Base-by-base conservation (phyloP, 2,113 vertebrate genomes). In the Myiozetetes cayanensis region DNA sequence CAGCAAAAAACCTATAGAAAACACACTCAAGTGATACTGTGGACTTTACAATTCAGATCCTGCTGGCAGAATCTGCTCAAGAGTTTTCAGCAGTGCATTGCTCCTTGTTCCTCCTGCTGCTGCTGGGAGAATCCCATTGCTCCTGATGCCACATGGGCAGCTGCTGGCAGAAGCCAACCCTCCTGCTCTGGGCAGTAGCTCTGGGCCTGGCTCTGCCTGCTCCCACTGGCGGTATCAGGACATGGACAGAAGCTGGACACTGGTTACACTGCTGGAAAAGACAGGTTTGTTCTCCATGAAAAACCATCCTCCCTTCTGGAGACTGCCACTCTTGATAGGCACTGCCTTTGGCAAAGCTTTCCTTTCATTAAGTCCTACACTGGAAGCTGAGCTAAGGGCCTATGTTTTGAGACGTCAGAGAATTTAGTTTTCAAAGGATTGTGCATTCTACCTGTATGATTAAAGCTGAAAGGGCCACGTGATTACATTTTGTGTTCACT, bases 351-450 rank as follows among this genome's bases (percentile, higher is more conserved):
- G 43, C 43, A 33, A 61, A 12, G 7, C 4, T 46, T n/a, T 30
- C 17, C 25, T 62, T 63, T 35, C 24, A 35, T 22, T 1, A 30
- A 46, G 15, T 6, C 61, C 41, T 9, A 4, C 0, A 0, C 47
- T 56, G 35, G 52, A 22, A 85, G 49, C 33, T 20, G 28, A 71
- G 70, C 23, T 52, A 27, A 31, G 72, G 10, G 35, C 14, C 8
- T 6, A 14, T 2, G 9, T 56, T 47, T 30, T 17, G 18, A 79
- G 47, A 65, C 14, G 41, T 30, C 75, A 72, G 30, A 73, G 31
- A 89, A 77, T 10, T 43, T 52, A 27, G 22, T 55, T 28, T 72
- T 44, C 25, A 39, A 30, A 71, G 46, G 23, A 50, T 30, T 27
- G 19, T 13, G 43, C 5, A 3, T 52, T 76, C 72, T 21, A 33